Conservation (phyloP, 2,113 vertebrate genomes). For the Neolamprologus modestus region DNA sequence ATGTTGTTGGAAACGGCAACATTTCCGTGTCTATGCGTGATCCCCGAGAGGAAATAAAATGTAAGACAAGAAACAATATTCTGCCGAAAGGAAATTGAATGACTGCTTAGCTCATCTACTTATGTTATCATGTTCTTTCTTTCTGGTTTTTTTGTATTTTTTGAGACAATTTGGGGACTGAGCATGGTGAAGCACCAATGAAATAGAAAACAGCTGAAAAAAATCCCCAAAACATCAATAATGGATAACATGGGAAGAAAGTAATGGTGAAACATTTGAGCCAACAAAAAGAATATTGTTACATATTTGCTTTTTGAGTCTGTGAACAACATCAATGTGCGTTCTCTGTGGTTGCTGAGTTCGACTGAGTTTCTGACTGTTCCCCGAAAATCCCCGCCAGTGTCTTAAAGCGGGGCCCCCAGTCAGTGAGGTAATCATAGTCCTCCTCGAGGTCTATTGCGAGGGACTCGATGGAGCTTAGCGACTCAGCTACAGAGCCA, state of each 20-base stretch:
- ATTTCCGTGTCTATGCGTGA: slow-evolving; percentile 43
- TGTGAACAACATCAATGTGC: slow-evolving; percentile 61
- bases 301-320: slow-evolving; percentile 23
- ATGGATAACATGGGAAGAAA: neutral
- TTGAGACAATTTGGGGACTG: slow-evolving; percentile 42
- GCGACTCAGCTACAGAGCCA: slow-evolving; percentile 88
- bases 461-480: slow-evolving; percentile 89
- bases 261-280: neutral
- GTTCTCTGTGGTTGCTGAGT: slow-evolving; percentile 57
- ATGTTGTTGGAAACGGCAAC: slow-evolving; percentile 64
- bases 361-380: slow-evolving; percentile 71
- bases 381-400: slow-evolving; percentile 93
- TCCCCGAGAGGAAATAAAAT: slow-evolving; percentile 32
- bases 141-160: neutral
- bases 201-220: slow-evolving; percentile 4
- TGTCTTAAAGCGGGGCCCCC: slow-evolving; percentile 95
- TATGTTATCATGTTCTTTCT: neutral
- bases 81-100: slow-evolving; percentile 35
- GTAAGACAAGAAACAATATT: slow-evolving; percentile 45
- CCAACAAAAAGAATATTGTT: slow-evolving; percentile 11
- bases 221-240: neutral
- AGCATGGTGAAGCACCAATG: slow-evolving; percentile 10
- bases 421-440: slow-evolving; percentile 90
- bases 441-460: slow-evolving; percentile 81
- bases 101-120: slow-evolving; percentile 25